Evolutionary conservation across 2,888 invertebrate species (phyloP).

Genomic region (Cheilosia soror): DNA sequence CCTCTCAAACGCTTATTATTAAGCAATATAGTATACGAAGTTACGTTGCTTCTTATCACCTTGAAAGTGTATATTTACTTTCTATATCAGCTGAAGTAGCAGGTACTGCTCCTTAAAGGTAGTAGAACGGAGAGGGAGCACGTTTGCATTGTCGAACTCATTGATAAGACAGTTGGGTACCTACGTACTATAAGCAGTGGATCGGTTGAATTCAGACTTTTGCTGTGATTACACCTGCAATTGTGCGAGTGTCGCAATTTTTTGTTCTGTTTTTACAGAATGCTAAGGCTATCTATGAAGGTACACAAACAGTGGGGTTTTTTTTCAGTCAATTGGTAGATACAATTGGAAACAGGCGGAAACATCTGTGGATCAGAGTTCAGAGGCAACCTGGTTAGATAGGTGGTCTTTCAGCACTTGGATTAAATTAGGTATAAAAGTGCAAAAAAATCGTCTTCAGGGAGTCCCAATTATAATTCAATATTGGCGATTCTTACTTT

Average conservation of each 20-base stretch:
- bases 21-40: conserved; percentile 50
- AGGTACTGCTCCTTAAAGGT: conserved; percentile 52
- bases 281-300: neutral
- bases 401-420: too few relatives aligned
- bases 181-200: conserved; percentile 22
- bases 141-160: conserved; percentile 64
- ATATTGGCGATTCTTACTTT: too few relatives aligned
- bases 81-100: conserved; percentile 70
- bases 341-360: neutral
- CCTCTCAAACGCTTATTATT: conserved; percentile 50
- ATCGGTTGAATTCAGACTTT: conserved; percentile 31
- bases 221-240: conserved; percentile 45
- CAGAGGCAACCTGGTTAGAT: too few relatives aligned
- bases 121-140: conserved; percentile 56
- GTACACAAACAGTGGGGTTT: neutral
- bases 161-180: conserved; percentile 57
- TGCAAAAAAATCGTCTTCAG: too few relatives aligned
- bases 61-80: conserved; percentile 62
- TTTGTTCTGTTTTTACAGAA: conserved; percentile 4
- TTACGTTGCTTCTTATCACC: conserved; percentile 59
- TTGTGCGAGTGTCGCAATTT: conserved; percentile 37
- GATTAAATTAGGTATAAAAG: too few relatives aligned
- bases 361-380: neutral
- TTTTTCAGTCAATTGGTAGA: neutral
- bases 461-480: too few relatives aligned